Base-by-base conservation (phyloP, 2,113 vertebrate genomes). In the Cinclus cinclus region DNA sequence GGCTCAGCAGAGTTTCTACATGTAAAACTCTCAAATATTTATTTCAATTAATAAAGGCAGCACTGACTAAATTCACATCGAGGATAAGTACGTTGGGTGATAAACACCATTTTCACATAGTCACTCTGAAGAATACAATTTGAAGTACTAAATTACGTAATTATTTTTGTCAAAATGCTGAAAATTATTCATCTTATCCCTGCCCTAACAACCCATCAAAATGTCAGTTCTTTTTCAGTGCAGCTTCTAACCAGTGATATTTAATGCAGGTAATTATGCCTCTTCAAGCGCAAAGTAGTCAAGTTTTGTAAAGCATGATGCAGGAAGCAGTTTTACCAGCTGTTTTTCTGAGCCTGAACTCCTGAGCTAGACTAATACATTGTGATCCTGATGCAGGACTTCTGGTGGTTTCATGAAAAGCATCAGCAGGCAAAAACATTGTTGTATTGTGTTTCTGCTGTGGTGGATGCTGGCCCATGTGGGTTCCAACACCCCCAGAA, bases 321-420 rank as follows among this genome's bases (percentile, higher is more conserved):
- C 88, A 52, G 20, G 33, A 88, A 75, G 65, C 44, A 39, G 8
- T 56, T 92, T 58, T 49, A 50, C 67, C 87, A 88, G 21, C 75
- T 93, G 75, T 50, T 89, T 92, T 92, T 64, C 58, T 4, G 3
- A 73, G 47, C 22, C 46, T 85, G 77, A 90, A 56, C 80, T 83
- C 96, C 81, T 82, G 91, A 94, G 91, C 74, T 89, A 69, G 79
- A 44, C 74, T 63, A 71, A 93, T 64, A 65, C 11, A 52, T 30
- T 69, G 78, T 81, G 84, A 94, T 86, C 91, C 82, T 47, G 11
- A 12, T 41, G 86, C 87, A 85, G 74, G 70, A 83, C 59, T 96
- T 92, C 33, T 89, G n/a, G 94, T 97, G 95, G 96, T 97, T 97
- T 97, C 82, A 44, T 93, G 94, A 90, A 95, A 95, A 91, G 87